phyloP scores from a whole-genome alignment of 2,797 vertebrate genomes.

The Neosilurus mollespiculum region DNA sequence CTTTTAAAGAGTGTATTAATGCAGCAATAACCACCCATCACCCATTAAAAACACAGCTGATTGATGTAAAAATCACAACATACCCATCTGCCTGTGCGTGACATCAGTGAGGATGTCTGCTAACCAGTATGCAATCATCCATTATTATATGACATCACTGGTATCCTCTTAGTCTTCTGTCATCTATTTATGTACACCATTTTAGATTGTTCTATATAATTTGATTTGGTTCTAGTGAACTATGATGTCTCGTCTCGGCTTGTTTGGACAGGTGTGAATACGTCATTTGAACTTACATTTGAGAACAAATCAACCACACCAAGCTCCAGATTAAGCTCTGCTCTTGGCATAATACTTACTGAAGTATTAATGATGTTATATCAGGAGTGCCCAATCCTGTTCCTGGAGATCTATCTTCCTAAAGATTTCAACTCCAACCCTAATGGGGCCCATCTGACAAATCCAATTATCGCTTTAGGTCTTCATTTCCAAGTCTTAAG shows the following conservation, averaged over 20 bases:
- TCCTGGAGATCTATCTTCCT: too few relatives aligned
- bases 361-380: background rate
- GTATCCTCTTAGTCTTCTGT: background rate
- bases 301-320: background rate
- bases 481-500: too few relatives aligned
- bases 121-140: background rate
- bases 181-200: conserved; percentile 1
- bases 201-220: background rate
- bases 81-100: background rate
- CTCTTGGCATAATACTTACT: background rate
- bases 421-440: too few relatives aligned
- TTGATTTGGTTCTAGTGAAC: background rate
- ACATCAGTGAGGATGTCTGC: background rate
- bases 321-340: background rate
- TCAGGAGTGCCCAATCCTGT: too few relatives aligned
- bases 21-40: conserved; percentile 16
- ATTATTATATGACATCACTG: background rate
- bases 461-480: too few relatives aligned
- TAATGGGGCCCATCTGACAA: too few relatives aligned
- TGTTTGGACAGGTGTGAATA: conserved; percentile 8
- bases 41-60: conserved; percentile 4
- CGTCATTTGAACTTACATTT: background rate
- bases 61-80: conserved; percentile 10
- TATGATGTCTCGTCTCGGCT: background rate
- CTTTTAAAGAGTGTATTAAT: conserved; percentile 9